Conservation (phyloP, 2,888 invertebrate genomes). For the Tenodera sinensis region DNA sequence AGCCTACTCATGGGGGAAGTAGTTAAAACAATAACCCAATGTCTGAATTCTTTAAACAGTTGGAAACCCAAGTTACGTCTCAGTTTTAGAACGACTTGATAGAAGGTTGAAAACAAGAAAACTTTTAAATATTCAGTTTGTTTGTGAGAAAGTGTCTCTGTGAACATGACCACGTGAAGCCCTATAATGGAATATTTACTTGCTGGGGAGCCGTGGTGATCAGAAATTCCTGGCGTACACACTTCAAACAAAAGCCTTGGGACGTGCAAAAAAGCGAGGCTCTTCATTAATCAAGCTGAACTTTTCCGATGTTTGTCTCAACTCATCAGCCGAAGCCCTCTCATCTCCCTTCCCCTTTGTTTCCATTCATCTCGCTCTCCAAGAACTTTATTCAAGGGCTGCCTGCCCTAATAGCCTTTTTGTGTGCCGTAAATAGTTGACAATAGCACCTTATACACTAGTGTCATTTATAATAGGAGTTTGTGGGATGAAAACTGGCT, state of each 20-base stretch:
- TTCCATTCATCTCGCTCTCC: neutral
- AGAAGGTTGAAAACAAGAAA: no score
- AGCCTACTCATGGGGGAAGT: no score
- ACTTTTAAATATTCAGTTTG: no score
- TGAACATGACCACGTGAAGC: neutral
- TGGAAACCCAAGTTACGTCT: no score
- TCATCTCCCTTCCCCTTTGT: neutral
- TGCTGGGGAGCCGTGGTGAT: neutral
- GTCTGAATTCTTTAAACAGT: no score
- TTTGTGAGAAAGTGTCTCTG: no score
- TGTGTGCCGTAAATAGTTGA: conserved; percentile 29
- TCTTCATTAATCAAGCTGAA: neutral
- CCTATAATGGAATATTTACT: neutral
- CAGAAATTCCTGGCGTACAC: neutral
- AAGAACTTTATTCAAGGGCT: neutral
- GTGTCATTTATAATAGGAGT: conserved; percentile 23
- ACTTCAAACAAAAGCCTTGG: neutral
- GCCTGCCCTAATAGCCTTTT: conserved; percentile 26
- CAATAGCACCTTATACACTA: conserved; percentile 19
- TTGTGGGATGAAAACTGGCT: conserved; percentile 20
- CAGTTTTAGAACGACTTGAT: no score
- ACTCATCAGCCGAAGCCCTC: neutral
- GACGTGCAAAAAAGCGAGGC: neutral
- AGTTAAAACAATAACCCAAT: no score
- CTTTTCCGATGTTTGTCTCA: neutral